Conservation (phyloP, 1,140 invertebrate species). For the Ceratosolen solmsi region DNA sequence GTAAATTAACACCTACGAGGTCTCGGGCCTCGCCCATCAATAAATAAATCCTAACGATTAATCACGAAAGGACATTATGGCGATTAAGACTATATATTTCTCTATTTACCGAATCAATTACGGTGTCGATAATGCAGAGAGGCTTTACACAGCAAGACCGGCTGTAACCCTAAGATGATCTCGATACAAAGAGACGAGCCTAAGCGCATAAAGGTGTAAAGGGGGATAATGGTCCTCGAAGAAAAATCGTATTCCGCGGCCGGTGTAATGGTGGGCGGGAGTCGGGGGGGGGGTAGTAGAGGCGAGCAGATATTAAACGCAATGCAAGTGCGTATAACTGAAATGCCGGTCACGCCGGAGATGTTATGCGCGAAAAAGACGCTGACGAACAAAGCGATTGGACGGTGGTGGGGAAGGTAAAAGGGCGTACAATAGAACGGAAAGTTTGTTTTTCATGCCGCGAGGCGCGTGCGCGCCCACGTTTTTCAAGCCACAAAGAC, state of each 20-base stretch:
- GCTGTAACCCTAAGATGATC: neutral
- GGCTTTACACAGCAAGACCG: neutral
- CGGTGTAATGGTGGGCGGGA: no score
- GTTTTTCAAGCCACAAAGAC: slow-evolving; percentile 7
- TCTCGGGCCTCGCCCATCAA: neutral
- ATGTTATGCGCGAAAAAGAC: slow-evolving; percentile 23
- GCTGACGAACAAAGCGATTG: slow-evolving; percentile 2
- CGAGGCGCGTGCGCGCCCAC: neutral
- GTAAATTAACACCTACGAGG: slow-evolving; percentile 12
- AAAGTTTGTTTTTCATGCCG: slow-evolving; percentile 41
- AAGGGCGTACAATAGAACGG: neutral
- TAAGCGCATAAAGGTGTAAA: neutral
- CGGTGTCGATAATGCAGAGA: neutral
- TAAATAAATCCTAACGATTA: slow-evolving; percentile 4
- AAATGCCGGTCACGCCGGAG: slow-evolving; percentile 31
- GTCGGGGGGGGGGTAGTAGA: neutral
- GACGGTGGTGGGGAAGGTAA: neutral
- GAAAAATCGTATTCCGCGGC: no score
- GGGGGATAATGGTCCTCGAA: no score
- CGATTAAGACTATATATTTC: slow-evolving; percentile 1
- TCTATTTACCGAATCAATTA: slow-evolving; percentile 12
- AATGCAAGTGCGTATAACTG: neutral
- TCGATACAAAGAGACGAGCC: neutral
- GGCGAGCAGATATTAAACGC: neutral
- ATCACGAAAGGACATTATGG: neutral